Conservation (phyloP, 2,113 vertebrate species). For the Hypomesus transpacificus region DNA sequence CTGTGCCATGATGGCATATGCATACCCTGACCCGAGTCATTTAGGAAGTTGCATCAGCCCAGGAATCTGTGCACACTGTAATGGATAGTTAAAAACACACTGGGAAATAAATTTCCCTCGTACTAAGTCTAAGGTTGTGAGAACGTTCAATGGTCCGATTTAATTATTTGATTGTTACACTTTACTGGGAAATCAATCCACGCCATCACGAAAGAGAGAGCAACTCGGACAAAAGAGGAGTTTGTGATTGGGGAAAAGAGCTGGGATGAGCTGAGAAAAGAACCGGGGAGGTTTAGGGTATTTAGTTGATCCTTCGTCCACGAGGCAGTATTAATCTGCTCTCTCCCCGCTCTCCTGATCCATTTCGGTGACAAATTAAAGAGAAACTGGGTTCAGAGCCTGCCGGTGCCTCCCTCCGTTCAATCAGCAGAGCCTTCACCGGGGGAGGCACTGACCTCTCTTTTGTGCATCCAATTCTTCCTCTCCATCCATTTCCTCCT, state of each 20-base stretch:
- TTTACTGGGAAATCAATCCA: slow-evolving; percentile 31
- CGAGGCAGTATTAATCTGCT: slow-evolving; percentile 17
- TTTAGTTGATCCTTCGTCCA: background rate
- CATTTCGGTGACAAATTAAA: slow-evolving; percentile 40
- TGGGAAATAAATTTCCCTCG: slow-evolving; percentile 27
- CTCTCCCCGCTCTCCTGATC: slow-evolving; percentile 9
- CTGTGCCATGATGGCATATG: too few relatives aligned
- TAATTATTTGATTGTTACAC: slow-evolving; percentile 34
- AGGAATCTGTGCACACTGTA: slow-evolving; percentile 20
- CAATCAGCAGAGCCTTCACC: slow-evolving; percentile 26
- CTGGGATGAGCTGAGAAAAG: background rate
- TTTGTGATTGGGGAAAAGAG: background rate
- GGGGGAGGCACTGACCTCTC: slow-evolving; percentile 4
- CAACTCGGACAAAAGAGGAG: too few relatives aligned
- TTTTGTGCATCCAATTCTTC: slow-evolving; percentile 19
- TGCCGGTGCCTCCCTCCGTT: background rate
- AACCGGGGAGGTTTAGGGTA: background rate
- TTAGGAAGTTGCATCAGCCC: slow-evolving; percentile 11
- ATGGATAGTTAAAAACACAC: slow-evolving; percentile 29
- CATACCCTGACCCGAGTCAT: too few relatives aligned
- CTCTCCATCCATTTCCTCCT: slow-evolving; percentile 19
- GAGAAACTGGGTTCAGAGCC: background rate
- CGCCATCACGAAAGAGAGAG: background rate
- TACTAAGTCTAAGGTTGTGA: slow-evolving; percentile 14
- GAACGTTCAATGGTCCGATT: slow-evolving; percentile 26